These are phyloP conservation scores for Nebria salina DNA, from an alignment of 2,888 invertebrate genomes.

Conservation along the genomic window DNA sequence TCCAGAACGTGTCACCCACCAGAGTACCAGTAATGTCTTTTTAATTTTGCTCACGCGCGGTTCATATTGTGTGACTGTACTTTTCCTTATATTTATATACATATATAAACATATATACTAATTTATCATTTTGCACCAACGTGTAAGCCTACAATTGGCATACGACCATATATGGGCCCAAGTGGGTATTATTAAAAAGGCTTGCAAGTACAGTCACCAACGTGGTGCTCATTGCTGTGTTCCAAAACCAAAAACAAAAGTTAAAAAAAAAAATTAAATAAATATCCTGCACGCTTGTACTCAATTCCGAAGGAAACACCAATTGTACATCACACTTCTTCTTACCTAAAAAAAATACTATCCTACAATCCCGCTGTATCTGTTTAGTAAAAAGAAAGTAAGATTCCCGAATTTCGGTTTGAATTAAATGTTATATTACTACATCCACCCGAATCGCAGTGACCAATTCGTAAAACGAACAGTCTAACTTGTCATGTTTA, in stretches of 20 bases:
- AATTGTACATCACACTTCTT: not conserved
- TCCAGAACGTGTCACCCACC: conserved; percentile 52
- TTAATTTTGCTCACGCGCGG: conserved; percentile 55
- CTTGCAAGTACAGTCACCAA: conserved; percentile 45
- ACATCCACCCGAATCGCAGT: not conserved
- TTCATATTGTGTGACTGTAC: conserved; percentile 50
- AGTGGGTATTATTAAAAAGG: conserved; percentile 44
- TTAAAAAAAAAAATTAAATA: not conserved
- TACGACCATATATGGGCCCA: conserved; percentile 38
- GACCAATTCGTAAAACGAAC: not conserved
- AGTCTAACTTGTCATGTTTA: not conserved
- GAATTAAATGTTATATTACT: not conserved
- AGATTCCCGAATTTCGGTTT: not conserved
- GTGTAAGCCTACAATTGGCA: not conserved
- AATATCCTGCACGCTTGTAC: conserved; percentile 48
- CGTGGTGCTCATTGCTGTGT: conserved; percentile 47
- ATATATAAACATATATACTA: not conserved
- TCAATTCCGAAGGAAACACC: not conserved
- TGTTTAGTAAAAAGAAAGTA: not conserved
- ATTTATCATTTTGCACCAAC: not conserved
- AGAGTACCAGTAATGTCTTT: conserved; percentile 51
- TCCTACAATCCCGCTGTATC: conserved; percentile 12
- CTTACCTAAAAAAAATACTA: not conserved
- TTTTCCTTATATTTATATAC: not conserved
- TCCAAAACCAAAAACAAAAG: conserved; percentile 23